These are phyloP conservation scores for Ericerus pela DNA, from an alignment of 1,140 invertebrate genomes.

Conservation along the genomic window DNA sequence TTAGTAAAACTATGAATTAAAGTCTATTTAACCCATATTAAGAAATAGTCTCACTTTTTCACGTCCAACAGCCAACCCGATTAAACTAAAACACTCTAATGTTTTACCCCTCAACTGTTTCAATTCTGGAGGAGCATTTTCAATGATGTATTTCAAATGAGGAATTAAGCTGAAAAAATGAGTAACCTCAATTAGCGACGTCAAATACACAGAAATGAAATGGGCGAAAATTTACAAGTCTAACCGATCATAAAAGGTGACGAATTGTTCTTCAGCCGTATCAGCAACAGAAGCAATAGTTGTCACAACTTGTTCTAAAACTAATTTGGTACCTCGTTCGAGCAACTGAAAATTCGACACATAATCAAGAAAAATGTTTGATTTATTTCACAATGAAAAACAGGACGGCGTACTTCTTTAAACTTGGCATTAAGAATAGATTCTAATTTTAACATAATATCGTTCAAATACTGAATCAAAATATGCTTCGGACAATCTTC, in stretches of 20 bases:
- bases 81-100: constrained; percentile 96
- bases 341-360: constrained; percentile 44
- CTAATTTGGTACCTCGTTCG: constrained; percentile 85
- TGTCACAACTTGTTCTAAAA: constrained; percentile 92
- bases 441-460: constrained; percentile 83
- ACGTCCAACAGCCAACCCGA: constrained; percentile 90
- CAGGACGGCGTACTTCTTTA: constrained; percentile 48
- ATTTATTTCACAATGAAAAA: not conserved
- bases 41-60: constrained; percentile 52
- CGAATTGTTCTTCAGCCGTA: constrained; percentile 92
- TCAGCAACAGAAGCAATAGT: constrained; percentile 99
- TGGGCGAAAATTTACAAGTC: constrained; percentile 22
- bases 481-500: constrained; percentile 96
- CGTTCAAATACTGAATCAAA: constrained; percentile 74
- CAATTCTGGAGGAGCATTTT: constrained; percentile 77
- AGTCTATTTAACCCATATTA: not conserved
- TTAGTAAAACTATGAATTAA: not conserved
- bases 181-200: not conserved
- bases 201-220: not conserved
- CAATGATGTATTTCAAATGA: constrained; percentile 92
- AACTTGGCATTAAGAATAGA: constrained; percentile 82
- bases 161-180: constrained; percentile 56
- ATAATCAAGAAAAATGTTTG: constrained; percentile 19
- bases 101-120: constrained; percentile 83
- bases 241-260: constrained; percentile 44